These are phyloP conservation scores for Ischnus inquisitorius DNA, from an alignment of 2,888 invertebrate genomes.

Conservation along the genomic window DNA sequence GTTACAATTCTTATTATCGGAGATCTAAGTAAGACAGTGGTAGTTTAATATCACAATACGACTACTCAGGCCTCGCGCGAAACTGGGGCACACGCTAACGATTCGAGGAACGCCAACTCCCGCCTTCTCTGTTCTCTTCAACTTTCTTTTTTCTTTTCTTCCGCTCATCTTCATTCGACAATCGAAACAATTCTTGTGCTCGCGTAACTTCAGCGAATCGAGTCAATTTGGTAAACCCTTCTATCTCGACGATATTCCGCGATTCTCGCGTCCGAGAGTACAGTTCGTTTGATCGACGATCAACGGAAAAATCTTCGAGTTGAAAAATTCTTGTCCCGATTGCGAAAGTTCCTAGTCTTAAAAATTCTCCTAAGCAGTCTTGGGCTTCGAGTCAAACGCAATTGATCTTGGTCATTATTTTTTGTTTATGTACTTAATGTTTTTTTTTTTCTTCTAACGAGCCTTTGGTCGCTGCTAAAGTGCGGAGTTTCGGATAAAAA, in stretches of 20 bases:
- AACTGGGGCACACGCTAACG: constrained; percentile 75
- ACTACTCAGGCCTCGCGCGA: constrained; percentile 85
- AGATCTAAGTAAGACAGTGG: constrained; percentile 86
- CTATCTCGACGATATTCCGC: constrained; percentile 1
- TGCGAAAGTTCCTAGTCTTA: constrained; percentile 21
- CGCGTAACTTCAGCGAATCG: background rate
- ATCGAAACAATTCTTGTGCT: constrained; percentile 16
- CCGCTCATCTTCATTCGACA: constrained; percentile 29
- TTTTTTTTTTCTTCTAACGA: constrained; percentile 12
- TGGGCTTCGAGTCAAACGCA: constrained; percentile 56
- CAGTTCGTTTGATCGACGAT: constrained; percentile 10
- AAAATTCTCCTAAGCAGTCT: constrained; percentile 50
- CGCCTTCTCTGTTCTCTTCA: constrained; percentile 51
- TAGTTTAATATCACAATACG: constrained; percentile 86
- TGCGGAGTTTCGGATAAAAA: background rate
- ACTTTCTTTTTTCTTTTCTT: constrained; percentile 31
- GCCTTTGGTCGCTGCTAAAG: constrained; percentile 19
- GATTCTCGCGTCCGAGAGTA: constrained; percentile 14
- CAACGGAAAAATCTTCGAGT: constrained; percentile 1
- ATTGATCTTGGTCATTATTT: constrained; percentile 43
- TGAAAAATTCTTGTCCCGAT: constrained; percentile 1
- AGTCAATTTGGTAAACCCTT: background rate
- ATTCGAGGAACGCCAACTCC: constrained; percentile 56
- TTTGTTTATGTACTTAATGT: background rate
- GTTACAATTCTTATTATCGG: constrained; percentile 82